phyloP scores from a whole-genome alignment of 2,888 invertebrate species.

The Cryptus viduatorius region DNA sequence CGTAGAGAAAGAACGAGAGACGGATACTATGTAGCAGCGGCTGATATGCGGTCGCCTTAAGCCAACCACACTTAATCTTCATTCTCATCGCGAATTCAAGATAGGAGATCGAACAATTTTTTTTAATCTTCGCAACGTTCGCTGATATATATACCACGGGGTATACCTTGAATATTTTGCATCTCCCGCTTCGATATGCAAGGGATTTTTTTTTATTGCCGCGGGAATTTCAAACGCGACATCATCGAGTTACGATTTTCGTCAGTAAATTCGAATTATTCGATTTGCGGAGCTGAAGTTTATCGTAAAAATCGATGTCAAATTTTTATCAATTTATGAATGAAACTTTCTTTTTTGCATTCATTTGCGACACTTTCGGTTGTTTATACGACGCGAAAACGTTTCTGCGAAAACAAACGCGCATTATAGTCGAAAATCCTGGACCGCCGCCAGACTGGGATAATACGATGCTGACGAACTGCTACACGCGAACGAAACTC shows the following conservation, averaged over 20 bases:
- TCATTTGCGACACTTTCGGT: neutral
- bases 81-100: conserved; percentile 37
- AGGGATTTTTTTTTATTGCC: neutral
- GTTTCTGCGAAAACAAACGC: conserved; percentile 28
- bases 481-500: conserved; percentile 2
- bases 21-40: conserved; percentile 16
- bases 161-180: conserved; percentile 6
- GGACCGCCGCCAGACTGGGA: conserved; percentile 44
- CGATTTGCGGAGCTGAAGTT: no score
- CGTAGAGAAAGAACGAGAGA: conserved; percentile 7
- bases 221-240: neutral
- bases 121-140: neutral
- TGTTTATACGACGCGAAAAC: conserved; percentile 16
- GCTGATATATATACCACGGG: neutral
- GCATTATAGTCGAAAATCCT: conserved; percentile 39
- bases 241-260: neutral
- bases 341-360: neutral
- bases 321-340: conserved; percentile 1
- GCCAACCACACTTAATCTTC: conserved; percentile 37
- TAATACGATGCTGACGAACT: conserved; percentile 36
- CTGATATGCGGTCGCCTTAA: conserved; percentile 43
- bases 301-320: neutral
- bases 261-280: no score
- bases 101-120: conserved; percentile 33
- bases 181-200: neutral